phyloP scores from a whole-genome alignment of 2,797 vertebrate species.

The Hybognathus amarus region DNA sequence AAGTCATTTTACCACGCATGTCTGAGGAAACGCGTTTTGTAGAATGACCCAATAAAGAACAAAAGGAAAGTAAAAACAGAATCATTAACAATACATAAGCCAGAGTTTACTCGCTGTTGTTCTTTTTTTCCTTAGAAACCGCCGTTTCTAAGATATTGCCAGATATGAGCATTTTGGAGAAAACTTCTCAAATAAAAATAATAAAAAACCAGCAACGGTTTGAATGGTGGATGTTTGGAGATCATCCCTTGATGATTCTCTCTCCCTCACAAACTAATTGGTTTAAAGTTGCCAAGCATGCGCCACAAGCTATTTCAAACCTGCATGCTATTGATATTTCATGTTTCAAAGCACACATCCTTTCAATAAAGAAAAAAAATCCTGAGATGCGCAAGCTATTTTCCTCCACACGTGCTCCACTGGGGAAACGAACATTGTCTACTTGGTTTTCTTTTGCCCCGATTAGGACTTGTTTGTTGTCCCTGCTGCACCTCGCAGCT shows the following conservation, averaged over 20 bases:
- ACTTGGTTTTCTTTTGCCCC: slow-evolving; percentile 31
- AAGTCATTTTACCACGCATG: neutral
- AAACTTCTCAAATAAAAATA: slow-evolving; percentile 65
- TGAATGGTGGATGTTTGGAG: slow-evolving; percentile 70
- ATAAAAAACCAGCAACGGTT: slow-evolving; percentile 57
- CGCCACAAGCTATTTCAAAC: slow-evolving; percentile 79
- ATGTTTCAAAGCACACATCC: slow-evolving; percentile 75
- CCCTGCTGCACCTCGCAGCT: slow-evolving; percentile 39
- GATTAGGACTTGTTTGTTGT: slow-evolving; percentile 38
- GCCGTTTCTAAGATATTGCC: slow-evolving; percentile 60
- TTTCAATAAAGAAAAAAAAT: slow-evolving; percentile 61
- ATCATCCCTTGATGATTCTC: slow-evolving; percentile 70
- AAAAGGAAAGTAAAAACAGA: slow-evolving; percentile 54
- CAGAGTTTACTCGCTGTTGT: slow-evolving; percentile 39
- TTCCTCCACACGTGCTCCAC: slow-evolving; percentile 65
- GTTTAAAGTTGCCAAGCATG: slow-evolving; percentile 77
- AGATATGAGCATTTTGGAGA: slow-evolving; percentile 49
- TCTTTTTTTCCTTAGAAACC: slow-evolving; percentile 60
- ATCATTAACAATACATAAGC: slow-evolving; percentile 38
- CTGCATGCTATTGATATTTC: slow-evolving; percentile 78
- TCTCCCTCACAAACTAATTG: slow-evolving; percentile 77
- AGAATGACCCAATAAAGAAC: slow-evolving; percentile 51
- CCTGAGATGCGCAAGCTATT: slow-evolving; percentile 69
- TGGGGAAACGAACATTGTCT: slow-evolving; percentile 65
- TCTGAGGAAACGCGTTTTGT: neutral